Base-by-base conservation (phyloP, 2,888 invertebrate species). In the Dioctria rufipes region DNA sequence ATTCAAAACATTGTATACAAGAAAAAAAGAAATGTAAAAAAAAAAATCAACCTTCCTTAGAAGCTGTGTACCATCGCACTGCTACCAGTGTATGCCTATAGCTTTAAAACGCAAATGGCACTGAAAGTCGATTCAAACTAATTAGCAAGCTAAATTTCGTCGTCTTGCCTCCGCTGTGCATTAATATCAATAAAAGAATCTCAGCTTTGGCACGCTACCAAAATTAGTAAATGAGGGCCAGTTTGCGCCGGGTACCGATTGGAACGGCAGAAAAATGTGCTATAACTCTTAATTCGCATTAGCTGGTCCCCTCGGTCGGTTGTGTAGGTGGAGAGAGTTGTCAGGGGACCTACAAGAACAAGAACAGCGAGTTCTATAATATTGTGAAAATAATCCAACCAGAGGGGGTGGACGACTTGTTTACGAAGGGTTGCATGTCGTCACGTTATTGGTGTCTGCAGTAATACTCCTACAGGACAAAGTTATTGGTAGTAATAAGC, bases 341-440 rank as follows among this genome's bases (percentile, higher is more conserved):
- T 65, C 66, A 54, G 42, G 54, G 66, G 66, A 66, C 51, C 25
- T 46, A 49, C 65, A 49, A 40, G 25, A 25, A 25, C 25, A 25
- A 25, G 25, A 25, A 25, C 25, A 25, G 25, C 25, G 1, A 25
- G 25, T 25, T 25, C 25, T 25, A 43, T 65, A 43, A 25, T 25
- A 6, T 39, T 37, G 49, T 43, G 5, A 37, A 37, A 4, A 49
- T 61, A 61, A 40, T 78, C 42, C 42, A 37, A 40, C 3, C 25
- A 25, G 5, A 25, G 5, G 42, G 69, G 63, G 42, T 25, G 37
- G 66, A 58, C 42, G 58, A 60, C 75, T 37, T 61, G 69, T 73
- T 81, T 78, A 13, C 78, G 73, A 80, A 79, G 84, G 84, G 84
- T 89, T 87, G 89, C 89, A 88, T 88, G 89, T 88, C 88, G 88